phyloP scores from a whole-genome alignment of 2,113 vertebrate species.

The Leucopsar rothschildi region DNA sequence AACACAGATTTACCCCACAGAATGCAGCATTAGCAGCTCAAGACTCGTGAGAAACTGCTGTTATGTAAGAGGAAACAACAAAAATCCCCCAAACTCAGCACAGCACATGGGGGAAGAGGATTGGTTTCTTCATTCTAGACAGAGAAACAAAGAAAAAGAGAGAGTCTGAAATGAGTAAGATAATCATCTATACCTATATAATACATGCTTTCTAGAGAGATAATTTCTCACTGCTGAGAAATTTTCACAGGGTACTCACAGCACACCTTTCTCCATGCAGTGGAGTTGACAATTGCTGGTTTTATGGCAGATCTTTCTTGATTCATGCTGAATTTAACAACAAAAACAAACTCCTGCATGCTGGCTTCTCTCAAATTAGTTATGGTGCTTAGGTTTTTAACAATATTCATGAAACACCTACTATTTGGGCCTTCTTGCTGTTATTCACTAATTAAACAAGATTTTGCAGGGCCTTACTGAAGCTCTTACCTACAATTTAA shows the following conservation, averaged over 20 bases:
- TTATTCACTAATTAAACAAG: not conserved
- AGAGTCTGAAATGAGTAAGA: not conserved
- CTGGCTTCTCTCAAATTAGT: not conserved
- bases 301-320: not conserved
- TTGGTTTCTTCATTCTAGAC: not conserved
- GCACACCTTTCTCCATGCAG: not conserved
- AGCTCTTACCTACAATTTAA: not conserved
- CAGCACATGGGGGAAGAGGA: accelerated
- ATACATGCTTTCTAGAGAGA: not conserved
- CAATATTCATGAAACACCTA: not conserved
- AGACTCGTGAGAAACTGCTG: not conserved
- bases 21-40: not conserved
- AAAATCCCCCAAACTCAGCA: not conserved
- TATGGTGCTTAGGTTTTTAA: not conserved
- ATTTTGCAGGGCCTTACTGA: not conserved
- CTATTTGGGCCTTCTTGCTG: not conserved
- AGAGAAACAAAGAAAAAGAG: not conserved
- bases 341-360: not conserved
- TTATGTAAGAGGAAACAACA: not conserved
- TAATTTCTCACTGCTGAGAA: not conserved
- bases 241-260: not conserved
- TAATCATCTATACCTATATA: not conserved
- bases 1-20: not conserved
- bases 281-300: not conserved
- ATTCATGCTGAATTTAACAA: not conserved